Percentiles rank a stretch among this genome's conserved stretches.
phyloP scores from a whole-genome alignment of 2,888 invertebrate genomes.

The Papilio demoleus region DNA sequence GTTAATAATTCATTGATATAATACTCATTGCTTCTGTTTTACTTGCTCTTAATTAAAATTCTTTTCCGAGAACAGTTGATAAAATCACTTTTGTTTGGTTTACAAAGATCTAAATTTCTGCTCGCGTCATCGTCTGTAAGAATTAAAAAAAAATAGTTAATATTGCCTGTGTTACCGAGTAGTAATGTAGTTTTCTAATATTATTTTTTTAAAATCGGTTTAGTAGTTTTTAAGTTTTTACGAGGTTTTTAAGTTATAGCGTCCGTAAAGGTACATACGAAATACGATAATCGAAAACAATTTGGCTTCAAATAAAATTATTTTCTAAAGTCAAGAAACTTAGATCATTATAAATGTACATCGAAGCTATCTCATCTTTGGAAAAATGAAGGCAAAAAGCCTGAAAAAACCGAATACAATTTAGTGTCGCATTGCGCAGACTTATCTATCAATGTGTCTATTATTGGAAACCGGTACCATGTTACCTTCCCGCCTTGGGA shows the following conservation, averaged over 20 bases:
- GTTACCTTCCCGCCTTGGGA: slow-evolving; percentile 55
- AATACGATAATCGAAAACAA: no score
- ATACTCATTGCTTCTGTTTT: slow-evolving; percentile 1
- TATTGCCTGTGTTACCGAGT: no score
- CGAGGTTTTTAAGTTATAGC: no score
- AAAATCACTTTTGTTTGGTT: background rate
- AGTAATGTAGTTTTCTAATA: no score
- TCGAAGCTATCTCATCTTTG: background rate
- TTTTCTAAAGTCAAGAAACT: background rate
- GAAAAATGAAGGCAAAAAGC: slow-evolving; percentile 1
- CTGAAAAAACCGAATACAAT: slow-evolving; percentile 21
- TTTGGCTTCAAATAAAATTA: no score
- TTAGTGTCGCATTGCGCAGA: slow-evolving; percentile 32
- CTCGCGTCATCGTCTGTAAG: no score
- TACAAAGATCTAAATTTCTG: no score
- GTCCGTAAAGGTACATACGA: no score
- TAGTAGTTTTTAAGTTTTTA: no score
- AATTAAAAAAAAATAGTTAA: no score
- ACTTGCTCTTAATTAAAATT: background rate
- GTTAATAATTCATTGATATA: background rate
- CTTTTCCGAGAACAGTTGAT: background rate
- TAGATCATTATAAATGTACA: background rate
- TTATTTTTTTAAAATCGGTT: no score
- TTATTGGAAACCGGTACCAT: slow-evolving; percentile 56
- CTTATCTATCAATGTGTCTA: slow-evolving; percentile 70